These are phyloP conservation scores for Therioaphis trifolii DNA, from an alignment of 2,888 invertebrate species.

Conservation along the genomic window DNA sequence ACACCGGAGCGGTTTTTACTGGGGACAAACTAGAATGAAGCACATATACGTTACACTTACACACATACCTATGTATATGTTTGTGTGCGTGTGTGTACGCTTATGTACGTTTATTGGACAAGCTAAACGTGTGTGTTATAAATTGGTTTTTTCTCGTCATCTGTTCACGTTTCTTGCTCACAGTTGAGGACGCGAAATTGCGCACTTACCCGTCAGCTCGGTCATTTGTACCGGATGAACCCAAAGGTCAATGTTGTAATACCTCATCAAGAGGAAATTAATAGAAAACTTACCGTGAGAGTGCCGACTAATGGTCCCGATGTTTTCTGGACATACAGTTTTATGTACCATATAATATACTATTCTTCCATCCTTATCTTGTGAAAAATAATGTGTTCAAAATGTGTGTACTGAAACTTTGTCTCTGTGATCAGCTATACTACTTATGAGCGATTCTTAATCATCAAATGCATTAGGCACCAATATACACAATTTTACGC, in stretches of 20 bases:
- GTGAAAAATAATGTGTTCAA: neutral
- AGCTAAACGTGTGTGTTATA: conserved; percentile 50
- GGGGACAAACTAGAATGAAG: conserved; percentile 57
- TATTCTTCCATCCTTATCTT: neutral
- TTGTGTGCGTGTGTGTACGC: neutral
- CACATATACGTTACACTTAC: neutral
- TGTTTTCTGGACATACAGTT: conserved; percentile 4
- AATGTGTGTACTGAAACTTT: no score
- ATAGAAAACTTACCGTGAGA: conserved; percentile 28
- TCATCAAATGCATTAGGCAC: no score
- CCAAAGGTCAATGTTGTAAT: conserved; percentile 43
- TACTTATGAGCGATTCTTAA: no score
- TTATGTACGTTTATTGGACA: conserved; percentile 41
- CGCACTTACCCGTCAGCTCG: conserved; percentile 47
- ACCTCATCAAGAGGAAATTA: conserved; percentile 30
- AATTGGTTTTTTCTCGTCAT: conserved; percentile 57
- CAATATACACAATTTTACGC: no score
- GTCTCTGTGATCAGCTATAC: no score
- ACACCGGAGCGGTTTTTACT: conserved; percentile 54
- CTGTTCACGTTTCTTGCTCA: neutral
- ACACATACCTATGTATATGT: no score
- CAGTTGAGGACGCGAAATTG: conserved; percentile 27
- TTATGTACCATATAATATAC: neutral
- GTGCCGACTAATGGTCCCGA: conserved; percentile 37
- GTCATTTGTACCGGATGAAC: conserved; percentile 35